Percentiles rank a stretch among this genome's conserved stretches.
phyloP scores from a whole-genome alignment of 2,113 vertebrate genomes.

The Heliornis fulica region DNA sequence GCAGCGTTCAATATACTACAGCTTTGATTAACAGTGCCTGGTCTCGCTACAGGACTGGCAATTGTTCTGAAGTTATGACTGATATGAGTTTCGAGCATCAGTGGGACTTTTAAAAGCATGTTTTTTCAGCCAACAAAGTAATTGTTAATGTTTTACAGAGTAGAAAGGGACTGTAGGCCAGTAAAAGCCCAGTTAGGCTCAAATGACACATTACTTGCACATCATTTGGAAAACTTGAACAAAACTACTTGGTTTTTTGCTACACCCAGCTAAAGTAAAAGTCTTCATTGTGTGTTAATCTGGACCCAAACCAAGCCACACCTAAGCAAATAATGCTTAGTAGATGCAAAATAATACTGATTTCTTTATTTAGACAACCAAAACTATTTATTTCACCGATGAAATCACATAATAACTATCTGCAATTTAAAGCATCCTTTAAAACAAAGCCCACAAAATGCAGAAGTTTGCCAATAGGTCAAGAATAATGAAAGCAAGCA shows the following conservation, averaged over 20 bases:
- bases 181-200: slow-evolving; percentile 73
- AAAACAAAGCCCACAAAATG: slow-evolving; percentile 79
- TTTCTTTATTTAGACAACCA: slow-evolving; percentile 81
- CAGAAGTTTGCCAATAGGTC: slow-evolving; percentile 78
- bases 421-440: slow-evolving; percentile 76
- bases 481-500: slow-evolving; percentile 81
- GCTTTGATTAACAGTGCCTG: slow-evolving; percentile 72
- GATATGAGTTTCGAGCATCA: slow-evolving; percentile 57
- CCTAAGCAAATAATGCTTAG: slow-evolving; percentile 91
- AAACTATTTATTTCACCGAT: slow-evolving; percentile 77
- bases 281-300: slow-evolving; percentile 85
- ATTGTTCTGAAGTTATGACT: slow-evolving; percentile 78
- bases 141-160: slow-evolving; percentile 69
- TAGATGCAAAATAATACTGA: slow-evolving; percentile 76
- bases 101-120: slow-evolving; percentile 63
- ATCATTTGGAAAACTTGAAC: slow-evolving; percentile 93
- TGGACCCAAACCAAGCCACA: slow-evolving; percentile 85
- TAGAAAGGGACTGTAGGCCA: slow-evolving; percentile 51
- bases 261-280: slow-evolving; percentile 91
- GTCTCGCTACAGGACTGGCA: slow-evolving; percentile 41
- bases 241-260: slow-evolving; percentile 86
- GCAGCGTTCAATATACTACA: slow-evolving; percentile 66
- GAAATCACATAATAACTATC: slow-evolving; percentile 78
- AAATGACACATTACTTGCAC: slow-evolving; percentile 87
- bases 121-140: slow-evolving; percentile 58